Evolutionary conservation across 2,113 vertebrate genomes (phyloP).

Genomic region (Meles meles): DNA sequence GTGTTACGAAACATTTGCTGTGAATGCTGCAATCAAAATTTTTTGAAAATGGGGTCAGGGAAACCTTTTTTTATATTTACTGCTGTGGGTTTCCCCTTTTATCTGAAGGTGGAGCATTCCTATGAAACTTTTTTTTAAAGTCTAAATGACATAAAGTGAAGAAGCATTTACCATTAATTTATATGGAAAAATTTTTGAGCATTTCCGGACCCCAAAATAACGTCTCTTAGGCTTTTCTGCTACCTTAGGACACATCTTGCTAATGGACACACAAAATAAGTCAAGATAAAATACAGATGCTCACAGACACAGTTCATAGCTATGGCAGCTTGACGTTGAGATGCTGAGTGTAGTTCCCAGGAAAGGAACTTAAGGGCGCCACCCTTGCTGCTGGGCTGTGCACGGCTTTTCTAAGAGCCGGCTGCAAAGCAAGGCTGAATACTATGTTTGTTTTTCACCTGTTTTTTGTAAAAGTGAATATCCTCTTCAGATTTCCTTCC

Average conservation of each 20-base stretch:
- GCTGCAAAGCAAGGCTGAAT: not conserved
- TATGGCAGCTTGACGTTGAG: not conserved
- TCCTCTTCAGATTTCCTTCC: not conserved
- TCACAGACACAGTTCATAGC: not conserved
- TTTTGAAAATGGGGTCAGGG: not conserved
- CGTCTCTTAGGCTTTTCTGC: not conserved
- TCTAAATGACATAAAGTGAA: not conserved
- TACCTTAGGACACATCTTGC: not conserved
- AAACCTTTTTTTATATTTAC: not conserved
- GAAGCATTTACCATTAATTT: not conserved
- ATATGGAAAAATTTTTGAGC: not conserved
- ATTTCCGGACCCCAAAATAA: not conserved
- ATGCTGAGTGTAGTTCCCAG: not conserved
- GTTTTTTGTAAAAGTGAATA: not conserved
- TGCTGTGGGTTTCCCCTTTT: not conserved
- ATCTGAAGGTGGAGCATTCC: not conserved
- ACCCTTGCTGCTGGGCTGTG: not conserved
- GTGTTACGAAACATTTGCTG: not conserved
- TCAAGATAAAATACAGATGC: not conserved
- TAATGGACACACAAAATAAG: not conserved
- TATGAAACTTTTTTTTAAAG: not conserved
- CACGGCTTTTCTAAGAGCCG: not conserved
- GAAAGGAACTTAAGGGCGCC: not conserved
- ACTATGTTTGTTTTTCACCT: not conserved
- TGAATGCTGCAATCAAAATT: not conserved